Evolutionary conservation across 1,140 invertebrate species (phyloP), one percentile per base, ranked within the genome.

Genomic region (Apis cerana): DNA sequence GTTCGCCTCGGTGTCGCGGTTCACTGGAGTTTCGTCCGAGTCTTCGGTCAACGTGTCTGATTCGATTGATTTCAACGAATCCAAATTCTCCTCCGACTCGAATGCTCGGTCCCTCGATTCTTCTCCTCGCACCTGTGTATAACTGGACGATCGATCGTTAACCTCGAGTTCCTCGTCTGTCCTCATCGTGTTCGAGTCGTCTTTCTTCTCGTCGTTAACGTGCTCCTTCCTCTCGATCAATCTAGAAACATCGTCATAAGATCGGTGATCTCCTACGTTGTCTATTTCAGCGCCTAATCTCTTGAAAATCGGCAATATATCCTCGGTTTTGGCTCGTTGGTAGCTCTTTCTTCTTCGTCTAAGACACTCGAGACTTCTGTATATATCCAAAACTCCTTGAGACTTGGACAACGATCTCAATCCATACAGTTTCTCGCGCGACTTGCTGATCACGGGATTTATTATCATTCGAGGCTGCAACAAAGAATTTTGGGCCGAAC

Each of bases 401-500:
- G 95, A 95, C 83, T 95, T 95, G 0, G 95, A 95, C 48, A 95
- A 86, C 83, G 93, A 94, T 68, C 93, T 93, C 1, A 95, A 86
- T 1, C 95, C 95, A 52, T 95, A 95, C 0, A 95, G 88, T 68
- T 95, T 95, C 77, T 95, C 95, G 48, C 93, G 90, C 0, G 95
- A 95, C 19, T 93, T 90, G 43, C 91, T 93, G 19, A 94, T 85
- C 52, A 84, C 77, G 1, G 79, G 85, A 13, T 89, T 87, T 72
- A 87, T 85, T 10, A 61, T 62, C 67, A 82, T 79, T 19, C 72
- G 78, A 27, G 80, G 62, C 52, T 75, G 56, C 43, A 75, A 33
- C 58, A 71, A 79, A 21, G 19, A 43, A 43, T 43, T 43, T 58
- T 50, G 61, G 68, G 56, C 13, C 17, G 69, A 62, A 8, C 85